Evolutionary conservation across 2,797 vertebrate species (phyloP).

Genomic region (Syngnathus acus): DNA sequence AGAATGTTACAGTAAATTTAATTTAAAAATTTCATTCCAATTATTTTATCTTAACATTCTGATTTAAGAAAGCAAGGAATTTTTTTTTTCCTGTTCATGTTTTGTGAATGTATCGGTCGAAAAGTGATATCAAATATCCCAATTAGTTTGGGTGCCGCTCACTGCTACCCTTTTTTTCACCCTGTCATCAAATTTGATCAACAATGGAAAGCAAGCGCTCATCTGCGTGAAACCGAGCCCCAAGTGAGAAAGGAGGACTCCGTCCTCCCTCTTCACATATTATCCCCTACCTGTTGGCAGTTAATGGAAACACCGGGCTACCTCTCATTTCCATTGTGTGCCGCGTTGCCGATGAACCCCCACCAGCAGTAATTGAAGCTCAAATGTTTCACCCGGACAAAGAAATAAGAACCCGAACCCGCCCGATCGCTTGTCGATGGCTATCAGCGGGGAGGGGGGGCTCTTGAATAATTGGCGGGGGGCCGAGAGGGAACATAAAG

Average conservation of each 20-base stretch:
- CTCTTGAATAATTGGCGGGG: constrained; percentile 22
- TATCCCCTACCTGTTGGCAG: background rate
- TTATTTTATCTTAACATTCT: no score
- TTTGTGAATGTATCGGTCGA: no score
- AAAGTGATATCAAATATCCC: no score
- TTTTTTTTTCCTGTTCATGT: background rate
- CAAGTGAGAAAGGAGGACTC: background rate
- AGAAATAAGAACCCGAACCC: constrained; percentile 56
- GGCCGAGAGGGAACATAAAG: constrained; percentile 13
- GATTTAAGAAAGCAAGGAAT: background rate
- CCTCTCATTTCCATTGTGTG: background rate
- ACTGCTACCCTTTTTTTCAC: no score
- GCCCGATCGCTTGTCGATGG: constrained; percentile 33
- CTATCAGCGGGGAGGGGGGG: constrained; percentile 23
- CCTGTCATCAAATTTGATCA: no score
- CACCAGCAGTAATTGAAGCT: constrained; percentile 50
- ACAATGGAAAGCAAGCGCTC: background rate
- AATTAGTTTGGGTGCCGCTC: background rate
- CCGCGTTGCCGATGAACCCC: constrained; percentile 15
- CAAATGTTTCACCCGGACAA: constrained; percentile 38
- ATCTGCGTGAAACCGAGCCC: background rate
- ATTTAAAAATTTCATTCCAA: background rate
- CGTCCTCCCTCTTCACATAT: background rate
- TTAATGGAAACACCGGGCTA: background rate
- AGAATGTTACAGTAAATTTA: background rate